Percentiles rank a stretch among this genome's conserved stretches.
Evolutionary conservation across 2,888 invertebrate species (phyloP).

Genomic region (Andricus quercusramuli): DNA sequence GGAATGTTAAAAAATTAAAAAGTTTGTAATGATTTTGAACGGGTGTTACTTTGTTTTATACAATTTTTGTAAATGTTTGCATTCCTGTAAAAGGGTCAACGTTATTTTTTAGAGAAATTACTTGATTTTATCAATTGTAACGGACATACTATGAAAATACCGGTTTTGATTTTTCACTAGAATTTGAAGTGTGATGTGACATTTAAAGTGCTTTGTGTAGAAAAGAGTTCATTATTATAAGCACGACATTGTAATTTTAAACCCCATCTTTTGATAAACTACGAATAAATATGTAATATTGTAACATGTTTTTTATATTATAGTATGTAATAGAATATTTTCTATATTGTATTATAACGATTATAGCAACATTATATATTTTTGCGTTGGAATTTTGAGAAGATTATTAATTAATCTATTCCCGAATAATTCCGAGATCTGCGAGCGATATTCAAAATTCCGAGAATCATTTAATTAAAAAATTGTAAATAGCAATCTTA

Average conservation of each 20-base stretch:
- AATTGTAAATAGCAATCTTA: too few species aligned
- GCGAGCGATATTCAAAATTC: too few species aligned
- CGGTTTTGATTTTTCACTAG: neutral
- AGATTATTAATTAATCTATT: neutral
- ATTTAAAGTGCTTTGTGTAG: neutral
- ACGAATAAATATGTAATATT: neutral
- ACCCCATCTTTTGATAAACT: slow-evolving; percentile 3
- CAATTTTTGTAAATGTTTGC: neutral
- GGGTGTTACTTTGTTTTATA: neutral
- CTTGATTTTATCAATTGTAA: neutral
- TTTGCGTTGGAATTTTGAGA: neutral
- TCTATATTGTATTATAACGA: slow-evolving; percentile 7
- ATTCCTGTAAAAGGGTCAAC: neutral
- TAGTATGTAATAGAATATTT: neutral
- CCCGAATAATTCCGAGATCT: neutral
- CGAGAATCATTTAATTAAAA: too few species aligned
- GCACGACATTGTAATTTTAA: neutral
- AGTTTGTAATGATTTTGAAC: neutral
- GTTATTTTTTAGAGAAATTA: neutral
- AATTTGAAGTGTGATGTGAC: neutral
- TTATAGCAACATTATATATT: slow-evolving; percentile 3
- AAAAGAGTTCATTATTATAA: neutral
- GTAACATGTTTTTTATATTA: neutral
- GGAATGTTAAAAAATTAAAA: neutral
- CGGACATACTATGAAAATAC: neutral